Evolutionary conservation across 2,113 vertebrate genomes (phyloP).

Genomic region (Peucedramus taeniatus): DNA sequence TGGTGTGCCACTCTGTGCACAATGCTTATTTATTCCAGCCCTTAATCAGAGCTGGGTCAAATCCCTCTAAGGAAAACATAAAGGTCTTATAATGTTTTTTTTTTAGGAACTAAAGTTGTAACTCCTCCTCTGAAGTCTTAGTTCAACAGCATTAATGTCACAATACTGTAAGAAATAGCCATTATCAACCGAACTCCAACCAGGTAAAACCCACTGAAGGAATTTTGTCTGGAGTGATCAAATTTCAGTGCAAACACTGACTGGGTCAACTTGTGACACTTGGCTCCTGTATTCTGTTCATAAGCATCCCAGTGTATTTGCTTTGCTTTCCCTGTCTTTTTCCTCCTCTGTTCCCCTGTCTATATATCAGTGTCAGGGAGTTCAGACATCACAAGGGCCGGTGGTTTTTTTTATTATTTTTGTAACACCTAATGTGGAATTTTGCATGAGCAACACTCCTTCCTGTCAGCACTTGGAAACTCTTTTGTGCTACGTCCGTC

Average conservation of each 20-base stretch:
- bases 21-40: neutral
- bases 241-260: slow-evolving; percentile 33
- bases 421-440: slow-evolving; percentile 65
- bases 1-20: neutral
- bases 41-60: neutral
- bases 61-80: neutral
- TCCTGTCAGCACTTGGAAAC: slow-evolving; percentile 64
- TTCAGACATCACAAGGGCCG: slow-evolving; percentile 62
- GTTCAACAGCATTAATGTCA: neutral
- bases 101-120: slow-evolving; percentile 10
- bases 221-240: neutral
- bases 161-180: neutral
- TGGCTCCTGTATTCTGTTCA: slow-evolving; percentile 20
- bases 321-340: slow-evolving; percentile 51
- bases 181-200: neutral
- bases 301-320: slow-evolving; percentile 49
- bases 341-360: slow-evolving; percentile 49
- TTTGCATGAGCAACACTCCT: slow-evolving; percentile 63
- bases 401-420: slow-evolving; percentile 57
- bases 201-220: neutral
- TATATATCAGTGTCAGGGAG: slow-evolving; percentile 55
- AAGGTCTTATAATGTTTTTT: neutral
- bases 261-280: slow-evolving; percentile 53
- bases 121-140: slow-evolving; percentile 5
- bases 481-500: slow-evolving; percentile 64